Evolutionary conservation across 2,113 vertebrate genomes (phyloP).

Genomic region (Myotis davidii): DNA sequence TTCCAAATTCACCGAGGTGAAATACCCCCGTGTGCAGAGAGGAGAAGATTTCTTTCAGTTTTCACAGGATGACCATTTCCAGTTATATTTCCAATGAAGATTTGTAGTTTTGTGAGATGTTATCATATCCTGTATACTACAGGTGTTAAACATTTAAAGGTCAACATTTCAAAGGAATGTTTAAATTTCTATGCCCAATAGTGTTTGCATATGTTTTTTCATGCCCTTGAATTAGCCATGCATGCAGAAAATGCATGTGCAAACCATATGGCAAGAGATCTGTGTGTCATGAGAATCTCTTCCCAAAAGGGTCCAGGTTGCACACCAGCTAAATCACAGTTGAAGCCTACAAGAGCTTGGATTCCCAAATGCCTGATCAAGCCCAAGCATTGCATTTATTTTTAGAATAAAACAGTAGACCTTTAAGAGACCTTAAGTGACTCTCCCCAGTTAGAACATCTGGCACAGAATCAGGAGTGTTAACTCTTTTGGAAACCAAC

Average conservation of each 20-base stretch:
- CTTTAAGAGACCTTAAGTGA: background rate
- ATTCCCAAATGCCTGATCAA: conserved; percentile 33
- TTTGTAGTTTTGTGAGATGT: conserved; percentile 57
- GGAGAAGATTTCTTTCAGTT: background rate
- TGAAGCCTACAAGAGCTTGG: background rate
- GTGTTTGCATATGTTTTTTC: conserved; percentile 73
- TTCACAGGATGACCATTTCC: conserved; percentile 27
- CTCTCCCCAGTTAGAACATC: conserved; percentile 30
- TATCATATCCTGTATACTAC: conserved; percentile 60
- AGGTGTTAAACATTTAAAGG: conserved; percentile 79
- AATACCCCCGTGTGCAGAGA: background rate
- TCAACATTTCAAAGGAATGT: conserved; percentile 74
- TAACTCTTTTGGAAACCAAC: background rate
- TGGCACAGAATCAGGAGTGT: background rate
- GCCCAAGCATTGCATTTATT: background rate
- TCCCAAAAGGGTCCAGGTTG: background rate
- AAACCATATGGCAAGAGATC: conserved; percentile 72
- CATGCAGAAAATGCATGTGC: conserved; percentile 74
- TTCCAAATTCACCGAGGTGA: background rate
- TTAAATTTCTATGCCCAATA: conserved; percentile 64
- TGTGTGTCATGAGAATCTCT: conserved; percentile 49
- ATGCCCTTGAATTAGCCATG: conserved; percentile 73
- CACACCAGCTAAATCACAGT: conserved; percentile 38
- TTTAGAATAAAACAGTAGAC: conserved; percentile 17
- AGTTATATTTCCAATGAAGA: conserved; percentile 51